These are phyloP conservation scores for Aporophyla lueneburgensis DNA, from an alignment of 2,888 invertebrate genomes.

Conservation along the genomic window DNA sequence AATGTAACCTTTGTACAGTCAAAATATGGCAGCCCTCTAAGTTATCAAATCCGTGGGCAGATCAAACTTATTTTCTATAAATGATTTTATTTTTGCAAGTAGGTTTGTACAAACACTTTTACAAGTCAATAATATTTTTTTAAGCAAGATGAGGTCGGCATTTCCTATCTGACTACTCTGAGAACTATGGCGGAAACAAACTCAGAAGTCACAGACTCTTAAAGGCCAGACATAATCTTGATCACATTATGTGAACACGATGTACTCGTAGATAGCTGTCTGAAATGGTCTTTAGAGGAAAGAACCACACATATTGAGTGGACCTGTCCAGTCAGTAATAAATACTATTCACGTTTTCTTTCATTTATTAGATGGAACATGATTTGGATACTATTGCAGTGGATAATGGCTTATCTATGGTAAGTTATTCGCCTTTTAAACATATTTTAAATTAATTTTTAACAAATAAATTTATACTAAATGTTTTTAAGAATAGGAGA, in stretches of 20 bases:
- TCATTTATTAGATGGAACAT: not conserved
- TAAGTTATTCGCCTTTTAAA: slow-evolving; percentile 20
- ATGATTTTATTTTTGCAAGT: too few relatives aligned
- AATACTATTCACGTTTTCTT: not conserved
- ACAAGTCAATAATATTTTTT: too few relatives aligned
- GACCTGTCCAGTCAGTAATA: not conserved
- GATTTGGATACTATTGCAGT: slow-evolving; percentile 28
- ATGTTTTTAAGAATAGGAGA: slow-evolving; percentile 38
- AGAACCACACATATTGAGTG: too few relatives aligned
- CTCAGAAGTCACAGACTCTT: too few relatives aligned
- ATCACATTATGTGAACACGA: too few relatives aligned
- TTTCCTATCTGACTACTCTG: too few relatives aligned
- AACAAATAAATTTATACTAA: slow-evolving; percentile 27
- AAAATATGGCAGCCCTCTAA: not conserved
- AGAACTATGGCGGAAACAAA: too few relatives aligned
- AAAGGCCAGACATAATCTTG: too few relatives aligned
- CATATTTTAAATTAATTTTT: slow-evolving; percentile 35
- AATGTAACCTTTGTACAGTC: not conserved
- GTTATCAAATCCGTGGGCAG: not conserved
- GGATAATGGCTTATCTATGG: slow-evolving; percentile 29
- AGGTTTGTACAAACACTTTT: too few relatives aligned
- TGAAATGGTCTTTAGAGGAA: too few relatives aligned
- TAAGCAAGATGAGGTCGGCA: too few relatives aligned
- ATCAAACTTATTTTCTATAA: not conserved
- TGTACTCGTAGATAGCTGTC: too few relatives aligned